Percentiles rank a stretch among this genome's conserved stretches.
Conservation (phyloP, 1,140 invertebrate genomes). For the Sesamia nonagrioides region DNA sequence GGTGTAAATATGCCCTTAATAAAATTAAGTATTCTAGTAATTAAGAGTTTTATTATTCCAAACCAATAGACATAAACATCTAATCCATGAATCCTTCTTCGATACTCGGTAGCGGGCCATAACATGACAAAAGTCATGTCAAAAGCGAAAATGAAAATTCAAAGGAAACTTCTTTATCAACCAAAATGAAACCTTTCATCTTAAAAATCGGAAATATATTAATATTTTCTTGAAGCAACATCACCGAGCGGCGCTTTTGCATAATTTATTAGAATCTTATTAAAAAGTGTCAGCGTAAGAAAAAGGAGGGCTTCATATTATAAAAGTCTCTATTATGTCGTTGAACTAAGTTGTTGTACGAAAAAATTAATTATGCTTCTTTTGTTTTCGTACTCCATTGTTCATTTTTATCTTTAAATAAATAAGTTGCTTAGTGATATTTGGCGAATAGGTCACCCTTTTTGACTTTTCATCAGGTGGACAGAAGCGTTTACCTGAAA, state of each 20-base stretch:
- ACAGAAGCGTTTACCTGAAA: neutral
- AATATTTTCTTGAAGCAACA: slow-evolving; percentile 40
- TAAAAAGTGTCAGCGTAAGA: slow-evolving; percentile 68
- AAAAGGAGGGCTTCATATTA: slow-evolving; percentile 60
- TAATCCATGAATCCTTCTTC: too few relatives aligned
- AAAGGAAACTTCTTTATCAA: slow-evolving; percentile 11
- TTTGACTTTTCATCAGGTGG: neutral
- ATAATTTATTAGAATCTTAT: slow-evolving; percentile 74
- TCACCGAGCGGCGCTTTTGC: slow-evolving; percentile 49
- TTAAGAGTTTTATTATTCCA: too few relatives aligned
- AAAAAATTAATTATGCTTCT: slow-evolving; percentile 30
- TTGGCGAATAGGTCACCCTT: neutral
- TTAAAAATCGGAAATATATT: slow-evolving; percentile 46
- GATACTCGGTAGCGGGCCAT: neutral
- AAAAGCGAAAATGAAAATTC: slow-evolving; percentile 11
- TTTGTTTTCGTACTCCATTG: slow-evolving; percentile 16
- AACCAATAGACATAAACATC: too few relatives aligned
- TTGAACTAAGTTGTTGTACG: slow-evolving; percentile 49
- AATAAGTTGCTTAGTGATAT: slow-evolving; percentile 19
- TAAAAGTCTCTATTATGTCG: slow-evolving; percentile 67
- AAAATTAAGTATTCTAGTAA: too few relatives aligned
- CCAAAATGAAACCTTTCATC: slow-evolving; percentile 24
- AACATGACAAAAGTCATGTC: neutral
- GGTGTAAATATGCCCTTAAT: too few relatives aligned
- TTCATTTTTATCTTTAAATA: slow-evolving; percentile 18